phyloP scores from a whole-genome alignment of 1,140 invertebrate species.

The Drosophila punjabiensis region DNA sequence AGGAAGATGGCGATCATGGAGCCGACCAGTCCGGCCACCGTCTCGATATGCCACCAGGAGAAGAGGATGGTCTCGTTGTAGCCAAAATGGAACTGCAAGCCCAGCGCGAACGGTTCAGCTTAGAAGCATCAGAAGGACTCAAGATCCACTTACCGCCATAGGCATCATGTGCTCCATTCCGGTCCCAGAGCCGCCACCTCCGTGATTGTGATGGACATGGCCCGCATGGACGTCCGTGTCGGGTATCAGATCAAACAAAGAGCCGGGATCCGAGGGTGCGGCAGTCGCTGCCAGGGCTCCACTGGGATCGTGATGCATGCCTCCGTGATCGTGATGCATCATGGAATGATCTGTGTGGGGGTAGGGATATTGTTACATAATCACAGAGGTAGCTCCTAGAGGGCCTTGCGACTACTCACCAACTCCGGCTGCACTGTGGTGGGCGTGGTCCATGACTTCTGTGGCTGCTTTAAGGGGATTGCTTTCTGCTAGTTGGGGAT shows the following conservation, averaged over 20 bases:
- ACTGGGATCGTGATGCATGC: slow-evolving; percentile 64
- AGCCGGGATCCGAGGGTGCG: slow-evolving; percentile 35
- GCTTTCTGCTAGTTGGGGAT: not conserved
- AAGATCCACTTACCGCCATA: slow-evolving; percentile 67
- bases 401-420: slow-evolving; percentile 58
- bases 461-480: not conserved
- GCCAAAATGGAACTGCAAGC: slow-evolving; percentile 91
- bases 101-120: not conserved
- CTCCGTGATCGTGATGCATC: slow-evolving; percentile 64
- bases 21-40: slow-evolving; percentile 90
- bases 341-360: slow-evolving; percentile 59
- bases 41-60: slow-evolving; percentile 91
- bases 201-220: slow-evolving; percentile 61
- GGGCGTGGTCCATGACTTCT: slow-evolving; percentile 71
- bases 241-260: slow-evolving; percentile 29
- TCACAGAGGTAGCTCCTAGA: too few relatives aligned
- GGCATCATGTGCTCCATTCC: slow-evolving; percentile 85
- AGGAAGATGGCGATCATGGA: slow-evolving; percentile 95
- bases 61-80: slow-evolving; percentile 92
- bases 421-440: slow-evolving; percentile 60
- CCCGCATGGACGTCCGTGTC: slow-evolving; percentile 40
- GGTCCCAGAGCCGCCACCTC: slow-evolving; percentile 60
- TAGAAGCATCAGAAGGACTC: not conserved
- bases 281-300: slow-evolving; percentile 13
- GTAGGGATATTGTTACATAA: not conserved